Evolutionary conservation across 2,113 vertebrate genomes (phyloP).

Genomic region (Sander lucioperca): DNA sequence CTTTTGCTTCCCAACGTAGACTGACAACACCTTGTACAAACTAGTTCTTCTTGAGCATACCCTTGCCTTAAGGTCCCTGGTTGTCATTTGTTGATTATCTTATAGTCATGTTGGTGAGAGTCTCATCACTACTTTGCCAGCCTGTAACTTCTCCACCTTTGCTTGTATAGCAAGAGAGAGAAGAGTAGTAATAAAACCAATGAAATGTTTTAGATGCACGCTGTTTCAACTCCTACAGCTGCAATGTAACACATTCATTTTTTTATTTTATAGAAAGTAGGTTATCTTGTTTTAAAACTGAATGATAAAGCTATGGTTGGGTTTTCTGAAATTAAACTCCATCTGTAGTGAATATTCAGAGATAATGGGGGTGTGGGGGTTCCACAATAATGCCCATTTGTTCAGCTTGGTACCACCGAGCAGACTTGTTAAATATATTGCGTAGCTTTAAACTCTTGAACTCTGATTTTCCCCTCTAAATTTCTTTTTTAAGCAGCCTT

Average conservation of each 20-base stretch:
- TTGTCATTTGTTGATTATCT: neutral
- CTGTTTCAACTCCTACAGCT: neutral
- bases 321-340: neutral
- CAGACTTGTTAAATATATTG: conserved; percentile 19
- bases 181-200: neutral
- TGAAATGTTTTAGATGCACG: neutral
- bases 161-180: neutral
- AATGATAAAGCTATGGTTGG: neutral
- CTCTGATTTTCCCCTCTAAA: neutral
- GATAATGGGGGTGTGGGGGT: neutral
- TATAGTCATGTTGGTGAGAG: neutral
- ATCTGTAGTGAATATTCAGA: neutral
- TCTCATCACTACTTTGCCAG: neutral
- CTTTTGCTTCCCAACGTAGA: no score
- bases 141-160: neutral
- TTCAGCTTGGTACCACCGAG: neutral
- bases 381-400: neutral
- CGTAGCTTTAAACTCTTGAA: conserved; percentile 18
- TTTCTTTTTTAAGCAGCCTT: conserved; percentile 1
- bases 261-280: neutral
- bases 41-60: neutral
- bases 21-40: no score
- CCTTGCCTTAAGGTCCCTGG: neutral
- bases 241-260: neutral
- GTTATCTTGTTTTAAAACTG: neutral